phyloP scores from a whole-genome alignment of 92 coral and sea anemone genomes.

The Nematostella vectensis region DNA sequence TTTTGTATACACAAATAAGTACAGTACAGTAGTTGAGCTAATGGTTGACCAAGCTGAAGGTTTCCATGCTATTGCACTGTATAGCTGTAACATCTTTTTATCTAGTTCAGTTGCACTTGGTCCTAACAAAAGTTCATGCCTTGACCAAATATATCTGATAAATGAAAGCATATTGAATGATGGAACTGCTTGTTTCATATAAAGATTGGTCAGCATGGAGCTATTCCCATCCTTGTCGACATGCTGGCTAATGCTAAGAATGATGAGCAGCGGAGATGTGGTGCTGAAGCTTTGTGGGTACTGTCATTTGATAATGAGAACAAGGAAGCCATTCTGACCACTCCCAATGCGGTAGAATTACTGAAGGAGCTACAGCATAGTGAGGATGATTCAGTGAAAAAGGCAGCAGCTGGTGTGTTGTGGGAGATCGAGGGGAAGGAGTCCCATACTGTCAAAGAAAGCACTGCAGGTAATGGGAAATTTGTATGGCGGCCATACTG shows the following conservation, averaged over 20 bases:
- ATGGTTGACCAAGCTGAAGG: too few relatives aligned
- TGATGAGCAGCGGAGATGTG: slow-evolving; percentile 36
- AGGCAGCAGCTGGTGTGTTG: slow-evolving; percentile 61
- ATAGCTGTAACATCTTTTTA: too few relatives aligned
- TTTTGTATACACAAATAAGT: too few relatives aligned
- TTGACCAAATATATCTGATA: too few relatives aligned
- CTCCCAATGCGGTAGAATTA: slow-evolving; percentile 17
- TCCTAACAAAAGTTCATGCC: too few relatives aligned
- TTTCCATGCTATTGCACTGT: too few relatives aligned
- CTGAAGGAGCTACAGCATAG: slow-evolving; percentile 37
- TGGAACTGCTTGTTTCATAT: too few relatives aligned
- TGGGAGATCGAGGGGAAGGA: slow-evolving; percentile 71
- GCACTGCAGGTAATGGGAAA: too few relatives aligned
- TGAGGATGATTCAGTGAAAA: slow-evolving; percentile 21
- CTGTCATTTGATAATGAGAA: slow-evolving; percentile 70
- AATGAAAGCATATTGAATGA: too few relatives aligned
- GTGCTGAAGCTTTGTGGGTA: slow-evolving; percentile 42
- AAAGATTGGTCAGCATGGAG: slow-evolving; percentile 65
- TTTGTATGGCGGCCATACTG: too few relatives aligned
- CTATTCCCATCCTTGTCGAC: slow-evolving; percentile 43
- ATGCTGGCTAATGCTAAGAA: slow-evolving; percentile 46
- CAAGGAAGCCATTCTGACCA: slow-evolving; percentile 18
- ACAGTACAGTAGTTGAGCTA: too few relatives aligned
- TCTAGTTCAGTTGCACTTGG: too few relatives aligned
- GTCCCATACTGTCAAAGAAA: slow-evolving; percentile 23